A percentile compares a stretch with the other conserved stretches of the same genome.
Conservation (phyloP, 2,113 vertebrate species). For the Perognathus longimembris region DNA sequence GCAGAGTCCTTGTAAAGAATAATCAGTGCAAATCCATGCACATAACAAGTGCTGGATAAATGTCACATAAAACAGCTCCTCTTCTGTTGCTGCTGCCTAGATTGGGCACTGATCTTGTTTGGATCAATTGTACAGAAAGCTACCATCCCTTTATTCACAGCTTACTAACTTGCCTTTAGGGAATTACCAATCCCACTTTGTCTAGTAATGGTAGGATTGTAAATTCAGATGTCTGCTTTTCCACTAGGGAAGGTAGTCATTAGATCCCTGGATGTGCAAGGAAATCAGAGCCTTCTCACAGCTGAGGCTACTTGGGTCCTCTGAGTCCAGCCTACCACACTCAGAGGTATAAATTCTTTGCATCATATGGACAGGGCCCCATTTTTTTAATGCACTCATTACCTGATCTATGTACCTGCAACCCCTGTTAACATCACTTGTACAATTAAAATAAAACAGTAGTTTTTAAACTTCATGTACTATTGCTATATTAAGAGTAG, state of each 20-base stretch:
- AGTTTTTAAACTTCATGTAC: no score
- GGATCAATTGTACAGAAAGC: neutral
- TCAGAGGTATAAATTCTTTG: neutral
- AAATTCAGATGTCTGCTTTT: neutral
- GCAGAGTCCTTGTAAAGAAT: neutral
- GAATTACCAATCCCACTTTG: neutral
- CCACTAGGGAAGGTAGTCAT: neutral
- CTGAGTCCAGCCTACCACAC: neutral
- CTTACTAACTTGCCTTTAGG: neutral
- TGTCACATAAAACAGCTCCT: accelerated
- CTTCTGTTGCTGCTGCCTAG: accelerated
- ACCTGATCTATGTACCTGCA: no score
- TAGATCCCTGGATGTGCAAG: neutral
- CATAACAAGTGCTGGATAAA: neutral
- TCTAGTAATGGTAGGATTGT: neutral
- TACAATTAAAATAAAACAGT: no score
- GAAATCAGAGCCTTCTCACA: no score
- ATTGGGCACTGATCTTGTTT: neutral
- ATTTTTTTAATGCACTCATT: neutral
- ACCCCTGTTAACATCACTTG: no score
- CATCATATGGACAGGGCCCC: neutral
- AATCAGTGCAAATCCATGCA: neutral
- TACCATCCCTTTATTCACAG: neutral
- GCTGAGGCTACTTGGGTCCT: neutral
- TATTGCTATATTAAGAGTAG: neutral